Evolutionary conservation across 2,113 vertebrate species (phyloP).

Genomic region (Blennius ocellaris): DNA sequence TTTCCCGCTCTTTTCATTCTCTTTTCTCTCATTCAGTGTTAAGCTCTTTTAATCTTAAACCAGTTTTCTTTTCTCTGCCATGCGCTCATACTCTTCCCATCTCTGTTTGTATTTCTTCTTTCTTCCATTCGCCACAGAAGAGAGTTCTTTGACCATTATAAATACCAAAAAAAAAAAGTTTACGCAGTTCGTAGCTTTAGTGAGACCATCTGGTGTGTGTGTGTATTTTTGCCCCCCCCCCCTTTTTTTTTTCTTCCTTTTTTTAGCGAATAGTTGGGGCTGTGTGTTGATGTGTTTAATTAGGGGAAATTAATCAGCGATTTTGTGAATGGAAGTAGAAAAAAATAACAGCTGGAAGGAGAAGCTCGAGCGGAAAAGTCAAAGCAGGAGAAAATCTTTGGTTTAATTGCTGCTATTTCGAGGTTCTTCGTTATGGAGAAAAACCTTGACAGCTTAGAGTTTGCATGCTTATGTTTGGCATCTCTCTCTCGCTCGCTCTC

Average conservation of each 20-base stretch:
- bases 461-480: conserved; percentile 7
- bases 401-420: conserved; percentile 5
- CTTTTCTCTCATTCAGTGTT: conserved; percentile 3
- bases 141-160: conserved; percentile 31
- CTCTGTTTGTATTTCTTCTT: not conserved
- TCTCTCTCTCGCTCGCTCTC: no score
- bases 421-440: not conserved
- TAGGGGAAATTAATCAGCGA: conserved; percentile 13
- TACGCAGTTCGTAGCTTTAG: conserved; percentile 14
- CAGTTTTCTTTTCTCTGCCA: not conserved
- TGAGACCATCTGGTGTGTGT: conserved; percentile 3
- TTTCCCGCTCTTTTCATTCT: conserved; percentile 15
- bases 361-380: conserved; percentile 1
- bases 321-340: conserved; percentile 3
- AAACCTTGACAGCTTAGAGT: conserved; percentile 5
- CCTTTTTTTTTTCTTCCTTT: no score
- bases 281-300: conserved; percentile 43
- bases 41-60: not conserved
- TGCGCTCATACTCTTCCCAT: not conserved
- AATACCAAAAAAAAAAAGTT: conserved; percentile 29
- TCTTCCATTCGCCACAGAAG: not conserved
- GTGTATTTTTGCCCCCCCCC: not conserved
- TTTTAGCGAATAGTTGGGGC: not conserved
- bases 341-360: conserved; percentile 5
- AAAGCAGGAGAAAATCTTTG: not conserved